Percentiles rank a stretch among this genome's conserved stretches.
Conservation (phyloP, 2,888 invertebrate species). For the Eristalinus aeneus region DNA sequence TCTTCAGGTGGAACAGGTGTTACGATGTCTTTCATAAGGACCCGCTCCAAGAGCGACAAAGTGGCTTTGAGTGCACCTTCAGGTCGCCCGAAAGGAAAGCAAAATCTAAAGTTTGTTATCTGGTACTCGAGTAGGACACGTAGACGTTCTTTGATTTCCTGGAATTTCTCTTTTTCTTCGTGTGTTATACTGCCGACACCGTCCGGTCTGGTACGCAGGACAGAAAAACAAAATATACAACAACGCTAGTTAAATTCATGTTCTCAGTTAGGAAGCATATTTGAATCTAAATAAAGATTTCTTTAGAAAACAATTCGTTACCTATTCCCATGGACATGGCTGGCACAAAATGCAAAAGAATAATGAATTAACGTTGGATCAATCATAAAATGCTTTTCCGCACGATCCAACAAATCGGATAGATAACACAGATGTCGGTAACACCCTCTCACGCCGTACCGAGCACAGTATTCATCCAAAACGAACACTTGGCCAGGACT, state of each 20-base stretch:
- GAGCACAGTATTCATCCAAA: constrained; percentile 98
- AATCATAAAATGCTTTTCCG: constrained; percentile 96
- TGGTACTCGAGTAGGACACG: constrained; percentile 96
- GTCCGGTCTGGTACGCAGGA: constrained; percentile 96
- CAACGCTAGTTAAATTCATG: not conserved
- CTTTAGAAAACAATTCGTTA: constrained; percentile 78
- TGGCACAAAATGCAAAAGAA: constrained; percentile 99
- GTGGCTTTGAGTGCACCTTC: constrained; percentile 99
- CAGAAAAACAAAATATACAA: not conserved
- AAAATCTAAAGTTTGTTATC: constrained; percentile 99
- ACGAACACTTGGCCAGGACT: constrained; percentile 99
- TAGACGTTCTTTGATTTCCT: constrained; percentile 97
- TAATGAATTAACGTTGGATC: constrained; percentile 99
- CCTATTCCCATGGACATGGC: constrained; percentile 99
- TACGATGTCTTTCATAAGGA: constrained; percentile 99
- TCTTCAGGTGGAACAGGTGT: constrained; percentile 98
- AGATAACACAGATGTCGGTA: constrained; percentile 98
- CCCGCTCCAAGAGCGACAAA: constrained; percentile 96
- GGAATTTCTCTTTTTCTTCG: constrained; percentile 98
- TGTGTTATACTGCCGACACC: constrained; percentile 99
- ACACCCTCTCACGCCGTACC: constrained; percentile 98
- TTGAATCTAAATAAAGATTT: constrained; percentile 6
- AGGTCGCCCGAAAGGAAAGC: constrained; percentile 99
- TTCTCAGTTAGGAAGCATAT: too few relatives aligned
- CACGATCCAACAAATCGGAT: constrained; percentile 95